Base-by-base conservation (phyloP, 2,113 vertebrate genomes). In the Poeciliopsis occidentalis region DNA sequence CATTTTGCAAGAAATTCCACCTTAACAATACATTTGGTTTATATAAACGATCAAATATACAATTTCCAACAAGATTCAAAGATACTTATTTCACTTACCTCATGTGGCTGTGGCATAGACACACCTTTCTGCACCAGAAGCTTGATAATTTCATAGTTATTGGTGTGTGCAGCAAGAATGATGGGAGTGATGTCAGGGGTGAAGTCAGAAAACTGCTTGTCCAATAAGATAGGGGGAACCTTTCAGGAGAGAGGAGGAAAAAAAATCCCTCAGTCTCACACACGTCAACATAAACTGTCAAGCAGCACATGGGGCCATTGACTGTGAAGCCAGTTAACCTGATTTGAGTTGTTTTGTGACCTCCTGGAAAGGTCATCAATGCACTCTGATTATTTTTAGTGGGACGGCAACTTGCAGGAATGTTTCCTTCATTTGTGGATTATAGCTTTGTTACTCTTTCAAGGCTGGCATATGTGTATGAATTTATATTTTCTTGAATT, bases 101-200 rank as follows among this genome's bases (percentile, higher is more conserved):
- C 97, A 0, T 99, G 98, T 0, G 98, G 98, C 86, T 98, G 94
- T 0, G 98, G 98, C 78, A 99, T 95, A 0, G 97, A 98, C 26
- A 99, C 98, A 0, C 98, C 98, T 73, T 97, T 98, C 94, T 98
- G 98, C 72, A 99, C 98, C 71, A 99, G 93, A 15, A 98, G 96
- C 88, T 99, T 99, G 87, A 99, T 98, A 75, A 99, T 99, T 89
- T 99, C 97, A 0, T 99, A 99, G 91, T 98, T 99, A 93, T 99
- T 99, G 80, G 98, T 98, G 93, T 99, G 98, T 34, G 98, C 98
- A 31, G 98, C 98, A 83, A 99, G 93, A 87, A 99, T 99, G 89
- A 99, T 97, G 4, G 98, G 98, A 0, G 98, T 99, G 80, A 99
- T 98, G 92, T 99, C 98, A 0, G 98, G 98, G 0, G 98, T 99